phyloP scores from a whole-genome alignment of 2,797 vertebrate genomes.

The Lateolabrax maculatus region DNA sequence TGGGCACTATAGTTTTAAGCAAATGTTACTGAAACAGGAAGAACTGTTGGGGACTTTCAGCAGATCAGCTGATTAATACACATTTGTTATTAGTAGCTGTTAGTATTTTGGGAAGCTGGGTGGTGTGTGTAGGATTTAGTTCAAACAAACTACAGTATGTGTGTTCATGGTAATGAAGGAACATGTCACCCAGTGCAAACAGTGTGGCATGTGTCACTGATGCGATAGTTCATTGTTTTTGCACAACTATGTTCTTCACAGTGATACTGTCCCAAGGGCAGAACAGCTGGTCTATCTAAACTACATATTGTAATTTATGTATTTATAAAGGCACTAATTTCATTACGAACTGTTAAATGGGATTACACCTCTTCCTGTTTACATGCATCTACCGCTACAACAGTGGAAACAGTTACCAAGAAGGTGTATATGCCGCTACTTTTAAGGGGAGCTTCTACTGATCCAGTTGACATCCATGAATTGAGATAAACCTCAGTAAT shows the following conservation, averaged over 20 bases:
- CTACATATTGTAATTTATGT: not conserved
- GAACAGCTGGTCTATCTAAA: not conserved
- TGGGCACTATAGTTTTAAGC: not conserved
- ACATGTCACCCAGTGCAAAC: not conserved
- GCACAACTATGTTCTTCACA: too few relatives aligned
- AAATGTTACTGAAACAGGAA: not conserved
- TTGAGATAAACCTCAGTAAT: conserved; percentile 14
- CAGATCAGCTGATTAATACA: not conserved
- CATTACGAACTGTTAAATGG: not conserved
- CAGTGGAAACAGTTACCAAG: conserved; percentile 1
- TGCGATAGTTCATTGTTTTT: not conserved
- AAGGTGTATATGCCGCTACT: not conserved
- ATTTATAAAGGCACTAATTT: conserved; percentile 2
- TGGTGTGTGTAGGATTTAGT: not conserved
- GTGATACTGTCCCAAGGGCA: not conserved
- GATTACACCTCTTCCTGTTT: conserved; percentile 33
- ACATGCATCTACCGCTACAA: not conserved
- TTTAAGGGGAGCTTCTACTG: not conserved
- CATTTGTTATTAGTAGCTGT: not conserved
- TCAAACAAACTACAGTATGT: not conserved
- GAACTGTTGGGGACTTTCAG: not conserved
- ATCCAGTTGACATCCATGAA: conserved; percentile 1
- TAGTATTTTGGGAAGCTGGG: not conserved
- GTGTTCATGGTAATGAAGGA: not conserved
- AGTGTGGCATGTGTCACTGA: not conserved